Percentiles rank a stretch among this genome's conserved stretches.
These are phyloP conservation scores for Pycnonotus jocosus DNA, from an alignment of 2,113 vertebrate species.

Conservation along the genomic window DNA sequence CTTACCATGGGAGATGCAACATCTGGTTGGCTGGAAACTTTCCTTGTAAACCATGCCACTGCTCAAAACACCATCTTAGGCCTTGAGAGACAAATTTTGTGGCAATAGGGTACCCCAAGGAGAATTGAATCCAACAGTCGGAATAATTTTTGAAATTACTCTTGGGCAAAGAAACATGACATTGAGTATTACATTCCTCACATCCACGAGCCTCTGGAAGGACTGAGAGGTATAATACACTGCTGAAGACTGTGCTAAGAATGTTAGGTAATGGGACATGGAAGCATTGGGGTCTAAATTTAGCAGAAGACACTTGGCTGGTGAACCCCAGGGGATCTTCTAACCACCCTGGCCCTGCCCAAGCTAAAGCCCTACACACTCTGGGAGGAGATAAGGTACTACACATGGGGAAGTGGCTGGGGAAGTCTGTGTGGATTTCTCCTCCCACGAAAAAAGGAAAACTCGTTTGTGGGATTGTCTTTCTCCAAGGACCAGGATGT, in stretches of 20 bases:
- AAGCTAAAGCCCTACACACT: not conserved
- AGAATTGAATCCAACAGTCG: not conserved
- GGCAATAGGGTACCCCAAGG: not conserved
- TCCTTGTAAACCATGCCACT: not conserved
- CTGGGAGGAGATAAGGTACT: not conserved
- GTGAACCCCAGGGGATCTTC: not conserved
- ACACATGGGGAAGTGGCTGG: too few relatives aligned
- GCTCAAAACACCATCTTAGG: not conserved
- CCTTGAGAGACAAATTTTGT: not conserved
- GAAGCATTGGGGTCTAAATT: not conserved
- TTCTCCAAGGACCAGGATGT: not conserved
- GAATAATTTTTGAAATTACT: not conserved
- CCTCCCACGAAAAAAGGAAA: not conserved
- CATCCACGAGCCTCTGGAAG: not conserved
- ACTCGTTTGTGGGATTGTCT: fast-evolving
- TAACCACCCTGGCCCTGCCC: not conserved
- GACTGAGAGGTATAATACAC: not conserved
- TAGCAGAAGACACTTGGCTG: not conserved
- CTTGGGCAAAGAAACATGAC: not conserved
- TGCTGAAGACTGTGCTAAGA: not conserved
- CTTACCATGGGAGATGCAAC: too few relatives aligned
- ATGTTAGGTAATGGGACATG: too few relatives aligned
- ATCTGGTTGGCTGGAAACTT: not conserved
- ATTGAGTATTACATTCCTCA: not conserved
- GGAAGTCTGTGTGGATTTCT: not conserved